Percentiles rank a stretch among this genome's conserved stretches.
phyloP scores from a whole-genome alignment of 2,888 invertebrate genomes.

The Mythimna albipuncta region DNA sequence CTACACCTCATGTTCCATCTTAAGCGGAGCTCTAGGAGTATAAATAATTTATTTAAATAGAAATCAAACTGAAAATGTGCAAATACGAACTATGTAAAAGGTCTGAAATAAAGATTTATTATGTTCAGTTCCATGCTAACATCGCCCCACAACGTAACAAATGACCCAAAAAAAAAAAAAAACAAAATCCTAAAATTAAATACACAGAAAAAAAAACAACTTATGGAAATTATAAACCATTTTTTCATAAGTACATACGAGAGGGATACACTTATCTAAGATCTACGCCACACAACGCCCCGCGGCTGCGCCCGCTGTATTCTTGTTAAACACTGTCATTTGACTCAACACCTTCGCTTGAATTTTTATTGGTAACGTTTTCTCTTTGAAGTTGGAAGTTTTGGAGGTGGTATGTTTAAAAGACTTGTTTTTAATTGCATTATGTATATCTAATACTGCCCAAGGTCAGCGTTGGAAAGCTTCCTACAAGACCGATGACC shows the following conservation, averaged over 20 bases:
- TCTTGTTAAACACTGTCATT: slow-evolving; percentile 72
- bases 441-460: too few relatives aligned
- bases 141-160: background rate
- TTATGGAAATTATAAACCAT: slow-evolving; percentile 57
- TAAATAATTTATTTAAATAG: too few relatives aligned
- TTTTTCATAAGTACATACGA: slow-evolving; percentile 29
- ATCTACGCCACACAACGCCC: slow-evolving; percentile 64
- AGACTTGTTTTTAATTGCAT: background rate
- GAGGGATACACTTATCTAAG: slow-evolving; percentile 52
- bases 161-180: background rate
- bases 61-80: too few relatives aligned
- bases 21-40: too few relatives aligned
- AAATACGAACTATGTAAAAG: too few relatives aligned
- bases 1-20: too few relatives aligned
- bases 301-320: slow-evolving; percentile 64
- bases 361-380: slow-evolving; percentile 81
- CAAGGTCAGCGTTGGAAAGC: too few relatives aligned
- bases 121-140: too few relatives aligned
- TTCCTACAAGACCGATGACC: too few relatives aligned
- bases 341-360: slow-evolving; percentile 83
- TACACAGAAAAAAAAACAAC: slow-evolving; percentile 1
- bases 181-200: background rate
- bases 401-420: slow-evolving; percentile 64
- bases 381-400: slow-evolving; percentile 47
- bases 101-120: too few relatives aligned